These are phyloP conservation scores for Sarcophaga variegata DNA, from an alignment of 2,888 invertebrate genomes.

Conservation along the genomic window DNA sequence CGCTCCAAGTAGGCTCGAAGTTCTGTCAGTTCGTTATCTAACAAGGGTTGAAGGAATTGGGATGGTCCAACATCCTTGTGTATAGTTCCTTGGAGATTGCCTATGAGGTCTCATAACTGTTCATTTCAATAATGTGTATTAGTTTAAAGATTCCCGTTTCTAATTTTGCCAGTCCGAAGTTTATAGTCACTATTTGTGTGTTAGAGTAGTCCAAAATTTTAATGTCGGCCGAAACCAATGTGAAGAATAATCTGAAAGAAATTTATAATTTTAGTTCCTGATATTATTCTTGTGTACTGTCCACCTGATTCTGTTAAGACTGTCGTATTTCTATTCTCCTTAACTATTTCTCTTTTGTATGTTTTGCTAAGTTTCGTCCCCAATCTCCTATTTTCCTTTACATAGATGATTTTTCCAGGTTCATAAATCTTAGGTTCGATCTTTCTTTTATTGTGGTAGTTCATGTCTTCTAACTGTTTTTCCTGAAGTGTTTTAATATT, in stretches of 20 bases:
- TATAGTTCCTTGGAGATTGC: no score
- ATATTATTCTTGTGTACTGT: conserved; percentile 23
- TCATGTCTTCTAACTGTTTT: conserved; percentile 37
- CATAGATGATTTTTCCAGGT: conserved; percentile 33
- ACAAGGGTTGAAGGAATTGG: conserved; percentile 18
- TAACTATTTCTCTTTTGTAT: conserved; percentile 43
- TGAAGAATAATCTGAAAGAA: no score
- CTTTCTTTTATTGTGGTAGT: conserved; percentile 46
- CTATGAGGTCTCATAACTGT: no score
- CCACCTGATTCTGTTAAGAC: conserved; percentile 27
- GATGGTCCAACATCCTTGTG: background rate
- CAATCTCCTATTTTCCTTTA: conserved; percentile 42
- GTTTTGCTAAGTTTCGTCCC: conserved; percentile 42
- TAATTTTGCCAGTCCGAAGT: no score
- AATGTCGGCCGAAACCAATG: no score
- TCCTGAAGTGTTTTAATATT: background rate
- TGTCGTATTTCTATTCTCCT: conserved; percentile 46
- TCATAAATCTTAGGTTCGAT: background rate
- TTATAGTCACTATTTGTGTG: no score
- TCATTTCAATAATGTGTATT: no score
- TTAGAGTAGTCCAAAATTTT: no score
- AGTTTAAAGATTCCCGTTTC: no score
- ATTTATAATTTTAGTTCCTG: no score
- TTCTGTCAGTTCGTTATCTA: conserved; percentile 9
- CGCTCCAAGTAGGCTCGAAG: conserved; percentile 31